Percentiles rank a stretch among this genome's conserved stretches.
phyloP scores from a whole-genome alignment of 2,113 vertebrate genomes.

The Clarias batrachus region DNA sequence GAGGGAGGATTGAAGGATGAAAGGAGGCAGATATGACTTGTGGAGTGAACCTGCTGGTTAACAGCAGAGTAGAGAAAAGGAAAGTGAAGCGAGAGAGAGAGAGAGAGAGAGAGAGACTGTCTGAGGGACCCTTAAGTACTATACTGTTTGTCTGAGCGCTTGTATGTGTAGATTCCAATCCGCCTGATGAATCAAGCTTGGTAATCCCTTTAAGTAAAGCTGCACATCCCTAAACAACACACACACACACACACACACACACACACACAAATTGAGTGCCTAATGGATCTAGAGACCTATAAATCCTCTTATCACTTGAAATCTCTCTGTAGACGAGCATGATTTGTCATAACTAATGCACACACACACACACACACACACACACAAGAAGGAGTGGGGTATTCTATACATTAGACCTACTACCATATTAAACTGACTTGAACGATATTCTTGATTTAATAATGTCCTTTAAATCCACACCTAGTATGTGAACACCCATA shows the following conservation, averaged over 20 bases:
- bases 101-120: slow-evolving; percentile 51
- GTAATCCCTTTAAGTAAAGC: slow-evolving; percentile 31
- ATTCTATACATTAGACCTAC: not conserved
- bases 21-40: not conserved
- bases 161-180: not conserved
- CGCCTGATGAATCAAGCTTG: slow-evolving; percentile 17
- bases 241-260: not conserved
- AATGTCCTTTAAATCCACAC: not conserved
- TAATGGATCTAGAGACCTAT: slow-evolving; percentile 59
- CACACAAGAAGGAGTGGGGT: not conserved
- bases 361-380: not conserved
- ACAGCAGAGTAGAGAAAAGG: not conserved
- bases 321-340: slow-evolving; percentile 44
- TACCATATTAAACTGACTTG: not conserved
- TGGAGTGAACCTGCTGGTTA: not conserved
- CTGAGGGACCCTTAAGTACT: slow-evolving; percentile 50
- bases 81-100: not conserved
- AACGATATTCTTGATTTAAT: not conserved
- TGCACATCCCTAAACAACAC: slow-evolving; percentile 9
- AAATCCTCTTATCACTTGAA: slow-evolving; percentile 50
- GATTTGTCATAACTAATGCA: not conserved
- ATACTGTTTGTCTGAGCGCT: not conserved
- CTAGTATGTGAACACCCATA: not conserved
- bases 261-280: not conserved
- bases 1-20: slow-evolving; percentile 13